Evolutionary conservation across 1,140 invertebrate genomes (phyloP).

Genomic region (Acarapis woodi): DNA sequence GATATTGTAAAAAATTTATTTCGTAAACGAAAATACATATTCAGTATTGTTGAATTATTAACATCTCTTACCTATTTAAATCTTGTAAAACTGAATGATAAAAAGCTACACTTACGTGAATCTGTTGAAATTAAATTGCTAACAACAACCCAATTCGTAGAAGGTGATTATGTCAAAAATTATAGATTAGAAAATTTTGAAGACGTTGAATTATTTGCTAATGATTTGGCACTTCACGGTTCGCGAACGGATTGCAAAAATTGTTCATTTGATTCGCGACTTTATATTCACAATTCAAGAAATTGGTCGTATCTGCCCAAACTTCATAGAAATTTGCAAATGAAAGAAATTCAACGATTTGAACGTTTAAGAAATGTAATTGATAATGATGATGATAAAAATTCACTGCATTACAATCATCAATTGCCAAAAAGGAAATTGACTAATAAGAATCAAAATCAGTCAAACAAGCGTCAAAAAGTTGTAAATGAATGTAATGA

Average conservation of each 20-base stretch:
- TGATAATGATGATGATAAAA: too few species aligned
- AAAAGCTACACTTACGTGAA: background rate
- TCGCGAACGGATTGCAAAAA: constrained; percentile 40
- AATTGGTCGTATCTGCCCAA: constrained; percentile 25
- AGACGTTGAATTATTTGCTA: constrained; percentile 21
- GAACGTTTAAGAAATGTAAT: too few species aligned
- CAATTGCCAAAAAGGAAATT: background rate
- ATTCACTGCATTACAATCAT: too few species aligned
- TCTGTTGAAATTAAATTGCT: background rate
- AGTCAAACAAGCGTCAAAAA: background rate
- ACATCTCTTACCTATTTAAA: constrained; percentile 31
- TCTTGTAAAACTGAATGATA: constrained; percentile 21
- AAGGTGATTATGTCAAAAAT: constrained; percentile 23
- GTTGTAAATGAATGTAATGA: too few species aligned
- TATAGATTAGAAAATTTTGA: constrained; percentile 26
- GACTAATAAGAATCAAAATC: background rate
- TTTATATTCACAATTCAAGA: constrained; percentile 33
- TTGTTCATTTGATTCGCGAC: constrained; percentile 33
- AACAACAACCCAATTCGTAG: constrained; percentile 6
- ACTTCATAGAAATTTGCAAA: constrained; percentile 2
- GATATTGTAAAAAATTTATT: constrained; percentile 22
- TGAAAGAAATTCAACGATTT: background rate
- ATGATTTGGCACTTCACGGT: constrained; percentile 26
- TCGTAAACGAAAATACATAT: constrained; percentile 29
- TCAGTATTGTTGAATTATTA: constrained; percentile 26